Percentiles rank a stretch among this genome's conserved stretches.
Evolutionary conservation across 1,140 invertebrate genomes (phyloP).

Genomic region (Antheraea pernyi): DNA sequence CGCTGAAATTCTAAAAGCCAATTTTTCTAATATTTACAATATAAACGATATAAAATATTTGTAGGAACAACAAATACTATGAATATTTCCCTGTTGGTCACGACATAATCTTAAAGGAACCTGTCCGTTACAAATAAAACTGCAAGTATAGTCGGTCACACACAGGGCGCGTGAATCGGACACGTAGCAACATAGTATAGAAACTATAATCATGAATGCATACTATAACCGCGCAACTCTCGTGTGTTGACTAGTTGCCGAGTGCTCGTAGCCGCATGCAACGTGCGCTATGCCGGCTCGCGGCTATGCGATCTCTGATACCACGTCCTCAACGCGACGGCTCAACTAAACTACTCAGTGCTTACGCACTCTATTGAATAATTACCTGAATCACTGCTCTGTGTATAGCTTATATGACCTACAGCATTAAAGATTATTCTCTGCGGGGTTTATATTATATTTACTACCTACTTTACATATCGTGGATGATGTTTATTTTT

Average conservation of each 20-base stretch:
- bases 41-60: no score
- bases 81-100: no score
- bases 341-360: conserved; percentile 32
- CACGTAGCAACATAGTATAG: conserved; percentile 5
- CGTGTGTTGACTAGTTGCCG: not conserved
- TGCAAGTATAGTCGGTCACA: conserved; percentile 38
- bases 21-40: no score
- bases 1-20: no score
- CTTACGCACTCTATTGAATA: conserved; percentile 68
- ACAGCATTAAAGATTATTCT: not conserved
- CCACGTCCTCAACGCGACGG: not conserved
- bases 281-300: conserved; percentile 1
- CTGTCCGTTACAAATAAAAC: not conserved
- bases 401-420: not conserved
- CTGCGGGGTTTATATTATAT: not conserved
- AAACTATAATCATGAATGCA: not conserved
- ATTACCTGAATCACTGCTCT: conserved; percentile 56
- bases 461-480: not conserved
- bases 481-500: not conserved
- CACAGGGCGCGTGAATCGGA: conserved; percentile 40
- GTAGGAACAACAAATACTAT: no score
- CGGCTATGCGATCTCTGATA: not conserved
- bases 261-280: conserved; percentile 14
- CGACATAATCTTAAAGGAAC: no score
- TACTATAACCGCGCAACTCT: not conserved